phyloP scores from a whole-genome alignment of 2,797 vertebrate genomes.

The Mus spretus region DNA sequence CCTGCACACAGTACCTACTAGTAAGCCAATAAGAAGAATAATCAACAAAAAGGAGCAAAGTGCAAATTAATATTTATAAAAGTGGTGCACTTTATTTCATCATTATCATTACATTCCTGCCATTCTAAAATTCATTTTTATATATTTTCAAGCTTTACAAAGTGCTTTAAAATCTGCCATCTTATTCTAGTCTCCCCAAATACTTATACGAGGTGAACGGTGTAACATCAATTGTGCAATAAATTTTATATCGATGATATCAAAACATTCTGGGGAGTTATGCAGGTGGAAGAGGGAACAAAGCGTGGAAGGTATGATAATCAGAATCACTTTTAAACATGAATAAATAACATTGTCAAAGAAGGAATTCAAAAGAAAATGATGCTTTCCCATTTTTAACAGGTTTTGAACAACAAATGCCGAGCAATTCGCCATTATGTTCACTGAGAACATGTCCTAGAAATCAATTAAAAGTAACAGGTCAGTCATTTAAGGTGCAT shows the following conservation, averaged over 20 bases:
- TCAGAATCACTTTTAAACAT: neutral
- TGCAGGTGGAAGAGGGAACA: neutral
- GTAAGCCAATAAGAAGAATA: neutral
- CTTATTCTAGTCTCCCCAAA: constrained; percentile 25
- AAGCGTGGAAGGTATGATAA: neutral
- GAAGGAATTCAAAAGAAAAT: neutral
- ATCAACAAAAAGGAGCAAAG: neutral
- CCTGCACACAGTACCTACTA: neutral
- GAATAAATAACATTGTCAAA: neutral
- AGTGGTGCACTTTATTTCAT: constrained; percentile 7
- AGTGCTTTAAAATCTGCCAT: neutral
- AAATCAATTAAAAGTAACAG: constrained; percentile 82
- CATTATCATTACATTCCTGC: constrained; percentile 26
- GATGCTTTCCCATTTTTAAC: neutral
- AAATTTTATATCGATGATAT: constrained; percentile 21
- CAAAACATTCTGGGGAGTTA: neutral
- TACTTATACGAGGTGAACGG: neutral
- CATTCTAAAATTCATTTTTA: neutral
- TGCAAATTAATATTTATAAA: constrained; percentile 13
- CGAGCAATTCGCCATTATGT: constrained; percentile 82
- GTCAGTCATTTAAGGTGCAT: constrained; percentile 81
- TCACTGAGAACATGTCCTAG: constrained; percentile 72
- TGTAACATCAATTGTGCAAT: neutral
- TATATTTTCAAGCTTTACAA: constrained; percentile 19
- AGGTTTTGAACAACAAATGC: constrained; percentile 69